phyloP scores from a whole-genome alignment of 2,113 vertebrate species.

The Gasterosteus aculeatus region DNA sequence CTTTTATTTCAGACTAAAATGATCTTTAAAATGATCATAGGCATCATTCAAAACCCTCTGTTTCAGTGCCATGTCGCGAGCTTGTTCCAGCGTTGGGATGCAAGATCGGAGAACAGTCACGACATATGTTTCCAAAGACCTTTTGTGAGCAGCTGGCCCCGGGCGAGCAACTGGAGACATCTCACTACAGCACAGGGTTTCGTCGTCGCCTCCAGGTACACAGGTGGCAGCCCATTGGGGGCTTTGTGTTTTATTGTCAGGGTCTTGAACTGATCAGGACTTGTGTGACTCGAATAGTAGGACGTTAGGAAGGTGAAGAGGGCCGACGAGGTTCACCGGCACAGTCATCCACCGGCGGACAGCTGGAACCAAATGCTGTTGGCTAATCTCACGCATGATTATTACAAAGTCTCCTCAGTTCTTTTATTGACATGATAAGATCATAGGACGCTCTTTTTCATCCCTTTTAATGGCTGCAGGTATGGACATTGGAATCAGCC shows the following conservation, averaged over 20 bases:
- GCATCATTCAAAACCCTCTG: background rate
- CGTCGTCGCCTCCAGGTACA: conserved; percentile 27
- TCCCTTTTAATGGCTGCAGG: background rate
- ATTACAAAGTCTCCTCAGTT: background rate
- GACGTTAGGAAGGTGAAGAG: conserved; percentile 24
- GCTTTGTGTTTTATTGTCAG: background rate
- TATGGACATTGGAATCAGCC: background rate
- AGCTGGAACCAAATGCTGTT: background rate
- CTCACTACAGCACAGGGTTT: background rate
- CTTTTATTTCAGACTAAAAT: background rate
- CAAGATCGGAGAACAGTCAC: background rate
- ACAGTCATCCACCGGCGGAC: background rate
- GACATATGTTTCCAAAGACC: conserved; percentile 17
- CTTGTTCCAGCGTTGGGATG: background rate
- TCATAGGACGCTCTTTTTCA: background rate
- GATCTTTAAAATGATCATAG: background rate
- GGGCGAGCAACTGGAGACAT: conserved; percentile 35
- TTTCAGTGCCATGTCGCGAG: background rate
- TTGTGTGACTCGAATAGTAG: conserved; percentile 26
- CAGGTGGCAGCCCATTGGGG: conserved; percentile 47
- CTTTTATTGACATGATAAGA: background rate
- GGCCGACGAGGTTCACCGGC: background rate
- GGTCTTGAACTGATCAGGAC: conserved; percentile 26
- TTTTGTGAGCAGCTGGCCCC: conserved; percentile 15
- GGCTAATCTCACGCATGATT: background rate